Evolutionary conservation across 2,797 vertebrate species (phyloP).

Genomic region (Arrhamphus sclerolepis): DNA sequence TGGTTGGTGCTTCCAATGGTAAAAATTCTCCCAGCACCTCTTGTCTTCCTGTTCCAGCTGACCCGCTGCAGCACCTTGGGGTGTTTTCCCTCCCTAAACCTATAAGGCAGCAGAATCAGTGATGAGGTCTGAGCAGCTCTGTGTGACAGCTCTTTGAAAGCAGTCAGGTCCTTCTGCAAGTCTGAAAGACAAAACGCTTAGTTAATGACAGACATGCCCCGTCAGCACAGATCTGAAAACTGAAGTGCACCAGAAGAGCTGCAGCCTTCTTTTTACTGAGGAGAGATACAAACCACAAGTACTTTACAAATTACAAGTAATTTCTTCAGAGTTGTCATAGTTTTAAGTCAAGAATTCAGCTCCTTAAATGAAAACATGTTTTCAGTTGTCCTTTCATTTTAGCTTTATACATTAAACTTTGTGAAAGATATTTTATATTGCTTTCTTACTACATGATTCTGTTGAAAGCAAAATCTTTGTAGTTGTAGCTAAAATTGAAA

Average conservation of each 20-base stretch:
- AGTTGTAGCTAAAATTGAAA: not conserved
- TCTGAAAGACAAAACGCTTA: slow-evolving; percentile 31
- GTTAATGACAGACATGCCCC: slow-evolving; percentile 51
- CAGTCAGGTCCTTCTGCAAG: slow-evolving; percentile 47
- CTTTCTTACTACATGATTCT: not conserved
- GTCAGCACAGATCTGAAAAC: slow-evolving; percentile 42
- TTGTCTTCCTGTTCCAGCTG: slow-evolving; percentile 14
- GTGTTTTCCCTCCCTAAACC: slow-evolving; percentile 2
- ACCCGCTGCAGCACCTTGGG: slow-evolving; percentile 25
- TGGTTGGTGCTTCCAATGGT: not conserved
- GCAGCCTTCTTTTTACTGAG: slow-evolving; percentile 15
- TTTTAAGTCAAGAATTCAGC: too few relatives aligned
- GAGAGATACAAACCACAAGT: slow-evolving; percentile 16
- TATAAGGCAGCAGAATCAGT: slow-evolving; percentile 18
- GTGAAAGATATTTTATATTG: not conserved
- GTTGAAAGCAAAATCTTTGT: not conserved
- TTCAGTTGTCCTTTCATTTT: too few relatives aligned
- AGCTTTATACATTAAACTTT: not conserved
- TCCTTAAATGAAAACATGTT: not conserved
- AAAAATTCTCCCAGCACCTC: slow-evolving; percentile 13
- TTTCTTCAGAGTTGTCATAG: too few relatives aligned
- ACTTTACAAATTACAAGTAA: too few relatives aligned
- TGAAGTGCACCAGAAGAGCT: slow-evolving; percentile 18
- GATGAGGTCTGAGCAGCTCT: slow-evolving; percentile 26
- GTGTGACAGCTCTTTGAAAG: slow-evolving; percentile 57